Conservation (phyloP, 2,797 vertebrate species). For the Microcaecilia unicolor region DNA sequence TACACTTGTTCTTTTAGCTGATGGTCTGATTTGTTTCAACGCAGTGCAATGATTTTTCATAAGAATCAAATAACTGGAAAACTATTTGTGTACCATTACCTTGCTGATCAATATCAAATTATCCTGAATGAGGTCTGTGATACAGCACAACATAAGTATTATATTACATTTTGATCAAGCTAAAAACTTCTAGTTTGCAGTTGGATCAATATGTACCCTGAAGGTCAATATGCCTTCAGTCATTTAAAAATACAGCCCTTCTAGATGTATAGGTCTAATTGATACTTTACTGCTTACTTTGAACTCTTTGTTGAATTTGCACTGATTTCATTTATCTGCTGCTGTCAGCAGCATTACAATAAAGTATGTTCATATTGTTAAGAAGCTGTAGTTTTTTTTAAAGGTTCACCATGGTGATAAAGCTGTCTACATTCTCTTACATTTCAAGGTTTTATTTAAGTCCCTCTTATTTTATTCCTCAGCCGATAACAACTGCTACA, state of each 20-base stretch:
- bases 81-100: conserved; percentile 5
- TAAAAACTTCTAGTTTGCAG: conserved; percentile 19
- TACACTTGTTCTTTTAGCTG: conserved; percentile 7
- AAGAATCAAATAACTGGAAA: conserved; percentile 18
- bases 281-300: background rate
- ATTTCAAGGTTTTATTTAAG: too few relatives aligned
- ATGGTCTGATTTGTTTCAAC: conserved; percentile 8
- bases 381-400: too few relatives aligned
- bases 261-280: conserved; percentile 9
- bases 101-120: conserved; percentile 36
- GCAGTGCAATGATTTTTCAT: conserved; percentile 13
- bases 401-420: too few relatives aligned
- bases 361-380: too few relatives aligned
- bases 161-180: conserved; percentile 14
- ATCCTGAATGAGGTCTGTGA: conserved; percentile 21
- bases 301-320: too few relatives aligned
- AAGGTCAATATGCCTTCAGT: conserved; percentile 1
- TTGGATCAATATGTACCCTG: conserved; percentile 4
- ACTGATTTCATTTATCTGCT: too few relatives aligned
- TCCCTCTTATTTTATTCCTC: too few relatives aligned
- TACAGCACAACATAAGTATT: conserved; percentile 3
- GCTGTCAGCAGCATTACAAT: too few relatives aligned
- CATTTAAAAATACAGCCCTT: conserved; percentile 4
- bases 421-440: too few relatives aligned
- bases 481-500: too few relatives aligned